Evolutionary conservation across 2,888 invertebrate species (phyloP).

Genomic region (Spialia ferax): DNA sequence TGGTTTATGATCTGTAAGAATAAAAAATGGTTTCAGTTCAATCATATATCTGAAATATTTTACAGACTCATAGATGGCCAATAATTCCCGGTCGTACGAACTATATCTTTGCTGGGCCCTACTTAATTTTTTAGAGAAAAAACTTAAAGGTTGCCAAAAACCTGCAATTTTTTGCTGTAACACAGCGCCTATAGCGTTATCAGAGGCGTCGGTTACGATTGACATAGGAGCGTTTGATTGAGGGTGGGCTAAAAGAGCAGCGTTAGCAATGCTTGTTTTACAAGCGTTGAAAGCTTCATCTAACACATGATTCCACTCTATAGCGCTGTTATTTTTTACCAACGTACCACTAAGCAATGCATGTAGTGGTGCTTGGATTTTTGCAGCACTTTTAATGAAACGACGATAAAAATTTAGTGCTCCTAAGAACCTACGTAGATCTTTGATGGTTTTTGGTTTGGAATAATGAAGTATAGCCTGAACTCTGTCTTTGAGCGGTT

Average conservation of each 20-base stretch:
- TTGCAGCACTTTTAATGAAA: constrained; percentile 14
- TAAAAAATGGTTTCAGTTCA: constrained; percentile 16
- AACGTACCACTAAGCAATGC: neutral
- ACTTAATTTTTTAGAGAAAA: neutral
- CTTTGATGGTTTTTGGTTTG: constrained; percentile 39
- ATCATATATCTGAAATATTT: constrained; percentile 37
- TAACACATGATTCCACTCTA: neutral
- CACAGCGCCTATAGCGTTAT: constrained; percentile 9
- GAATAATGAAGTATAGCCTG: constrained; percentile 36
- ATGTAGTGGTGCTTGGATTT: constrained; percentile 18
- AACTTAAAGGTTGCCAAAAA: constrained; percentile 12
- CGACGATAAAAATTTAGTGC: constrained; percentile 41
- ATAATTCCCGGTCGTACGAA: constrained; percentile 58
- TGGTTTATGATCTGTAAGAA: constrained; percentile 13
- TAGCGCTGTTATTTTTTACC: neutral
- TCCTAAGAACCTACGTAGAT: constrained; percentile 41
- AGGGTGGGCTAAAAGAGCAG: constrained; percentile 4
- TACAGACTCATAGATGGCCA: constrained; percentile 54
- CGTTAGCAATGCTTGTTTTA: neutral
- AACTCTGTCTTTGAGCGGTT: constrained; percentile 52
- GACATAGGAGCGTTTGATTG: neutral
- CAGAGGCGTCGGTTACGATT: constrained; percentile 16
- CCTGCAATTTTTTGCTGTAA: constrained; percentile 6
- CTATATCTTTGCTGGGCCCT: neutral
- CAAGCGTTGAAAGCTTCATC: neutral